Conservation (phyloP, 2,797 vertebrate genomes). For the Cyclopterus lumpus region DNA sequence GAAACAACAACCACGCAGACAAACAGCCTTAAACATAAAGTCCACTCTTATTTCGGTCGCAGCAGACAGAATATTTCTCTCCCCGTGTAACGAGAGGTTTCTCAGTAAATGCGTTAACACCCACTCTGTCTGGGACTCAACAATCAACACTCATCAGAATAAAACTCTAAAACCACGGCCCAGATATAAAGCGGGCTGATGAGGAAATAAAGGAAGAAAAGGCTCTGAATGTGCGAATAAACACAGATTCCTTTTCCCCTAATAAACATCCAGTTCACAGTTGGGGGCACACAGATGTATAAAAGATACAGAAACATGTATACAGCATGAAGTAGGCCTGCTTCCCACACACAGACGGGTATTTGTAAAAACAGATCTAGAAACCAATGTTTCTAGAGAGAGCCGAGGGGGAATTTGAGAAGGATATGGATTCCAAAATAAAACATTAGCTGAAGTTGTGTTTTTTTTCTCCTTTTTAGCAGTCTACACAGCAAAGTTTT, state of each 20-base stretch:
- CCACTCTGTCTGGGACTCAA: slow-evolving; percentile 53
- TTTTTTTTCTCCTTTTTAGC: no score
- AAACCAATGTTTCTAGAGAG: no score
- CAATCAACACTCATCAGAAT: neutral
- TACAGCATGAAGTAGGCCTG: neutral
- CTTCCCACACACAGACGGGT: neutral
- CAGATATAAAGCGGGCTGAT: slow-evolving; percentile 13
- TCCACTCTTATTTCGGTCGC: slow-evolving; percentile 9
- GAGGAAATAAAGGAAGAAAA: slow-evolving; percentile 16
- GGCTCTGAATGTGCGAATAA: neutral
- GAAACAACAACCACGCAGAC: slow-evolving; percentile 11
- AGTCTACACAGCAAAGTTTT: no score
- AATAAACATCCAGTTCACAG: neutral
- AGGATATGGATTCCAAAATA: no score
- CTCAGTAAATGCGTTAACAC: slow-evolving; percentile 46
- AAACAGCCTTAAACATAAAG: slow-evolving; percentile 40
- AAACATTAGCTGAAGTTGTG: no score
- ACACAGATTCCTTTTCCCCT: neutral
- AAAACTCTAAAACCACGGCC: slow-evolving; percentile 4
- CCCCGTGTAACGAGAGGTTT: slow-evolving; percentile 41
- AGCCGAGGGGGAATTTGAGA: no score
- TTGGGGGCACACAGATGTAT: neutral
- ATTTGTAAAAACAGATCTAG: neutral
- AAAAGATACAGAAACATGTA: neutral
- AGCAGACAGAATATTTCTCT: slow-evolving; percentile 40